Base-by-base conservation (phyloP, 1,140 invertebrate species). In the Drosophila paulistorum region DNA sequence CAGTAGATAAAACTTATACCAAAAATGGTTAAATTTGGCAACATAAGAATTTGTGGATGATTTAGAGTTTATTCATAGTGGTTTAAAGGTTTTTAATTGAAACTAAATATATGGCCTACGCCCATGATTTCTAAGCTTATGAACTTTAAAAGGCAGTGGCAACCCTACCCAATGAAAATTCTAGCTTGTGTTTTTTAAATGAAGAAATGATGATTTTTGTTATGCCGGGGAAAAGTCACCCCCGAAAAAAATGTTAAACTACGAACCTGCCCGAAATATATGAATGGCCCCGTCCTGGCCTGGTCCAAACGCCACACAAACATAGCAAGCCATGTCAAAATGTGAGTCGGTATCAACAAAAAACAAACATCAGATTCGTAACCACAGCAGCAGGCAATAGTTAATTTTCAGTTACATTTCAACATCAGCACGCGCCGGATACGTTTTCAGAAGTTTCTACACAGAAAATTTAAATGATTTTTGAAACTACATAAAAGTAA, bases 341-440 rank as follows among this genome's bases (percentile, higher is more conserved):
- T 62, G 69, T 10, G 45, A 51, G 9, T 51, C 45, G 45, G 45
- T 51, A 51, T 51, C 45, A 81, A 81, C 79, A 81, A 77, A 70
- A 74, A 81, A 86, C 71, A 87, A 85, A 71, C 72, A 68, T 83
- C 51, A 65, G 67, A 65, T 48, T 51, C 70, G 82, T 86, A 79
- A 86, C 82, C 82, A 87, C 69, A 86, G 82, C 67, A 86, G 83
- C 82, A 86, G 63, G 51, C 79, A 57, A 39, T 61, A 57, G 42
- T 61, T 51, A 78, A 55, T 87, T 86, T 86, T 87, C 83, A 77
- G 69, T 87, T 77, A 65, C 26, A 81, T 71, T 69, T 74, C 35
- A 48, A 77, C 61, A 81, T 73, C 57, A 67, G 55, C 66, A 67
- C 54, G 77, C 66, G 71, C 82, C 82, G 82, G 83, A 77, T 84